Evolutionary conservation across 92 coral and sea anemone species (phyloP).

Genomic region (Palythoa caribaeorum): DNA sequence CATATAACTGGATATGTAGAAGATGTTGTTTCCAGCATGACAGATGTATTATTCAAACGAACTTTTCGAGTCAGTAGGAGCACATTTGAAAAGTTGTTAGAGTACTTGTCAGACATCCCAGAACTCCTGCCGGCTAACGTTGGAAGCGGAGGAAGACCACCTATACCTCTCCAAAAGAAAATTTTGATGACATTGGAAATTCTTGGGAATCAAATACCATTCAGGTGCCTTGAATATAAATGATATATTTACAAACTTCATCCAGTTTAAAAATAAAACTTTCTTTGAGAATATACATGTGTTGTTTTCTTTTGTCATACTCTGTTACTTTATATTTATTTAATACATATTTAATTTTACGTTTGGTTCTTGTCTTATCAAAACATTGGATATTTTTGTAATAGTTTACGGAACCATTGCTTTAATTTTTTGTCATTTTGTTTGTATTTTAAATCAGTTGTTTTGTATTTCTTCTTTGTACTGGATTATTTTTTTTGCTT

Average conservation of each 20-base stretch:
- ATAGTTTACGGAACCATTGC: no score
- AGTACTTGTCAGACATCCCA: conserved; percentile 39
- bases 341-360: background rate
- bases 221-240: background rate
- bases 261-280: background rate
- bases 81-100: conserved; percentile 31
- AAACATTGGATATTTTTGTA: no score
- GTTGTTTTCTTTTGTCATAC: background rate
- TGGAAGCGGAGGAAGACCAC: background rate
- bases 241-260: no score
- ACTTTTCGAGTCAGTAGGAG: conserved; percentile 35
- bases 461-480: background rate
- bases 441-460: background rate
- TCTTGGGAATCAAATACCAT: conserved; percentile 49
- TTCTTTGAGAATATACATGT: background rate
- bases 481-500: background rate
- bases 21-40: conserved; percentile 11
- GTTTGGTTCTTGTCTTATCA: background rate
- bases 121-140: conserved; percentile 35
- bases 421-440: background rate
- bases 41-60: conserved; percentile 12
- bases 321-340: no score
- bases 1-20: background rate
- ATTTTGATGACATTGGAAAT: conserved; percentile 24
- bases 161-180: background rate